These are phyloP conservation scores for Caenorhabditis brenneri DNA, from an alignment of 1,140 invertebrate species.

Conservation along the genomic window DNA sequence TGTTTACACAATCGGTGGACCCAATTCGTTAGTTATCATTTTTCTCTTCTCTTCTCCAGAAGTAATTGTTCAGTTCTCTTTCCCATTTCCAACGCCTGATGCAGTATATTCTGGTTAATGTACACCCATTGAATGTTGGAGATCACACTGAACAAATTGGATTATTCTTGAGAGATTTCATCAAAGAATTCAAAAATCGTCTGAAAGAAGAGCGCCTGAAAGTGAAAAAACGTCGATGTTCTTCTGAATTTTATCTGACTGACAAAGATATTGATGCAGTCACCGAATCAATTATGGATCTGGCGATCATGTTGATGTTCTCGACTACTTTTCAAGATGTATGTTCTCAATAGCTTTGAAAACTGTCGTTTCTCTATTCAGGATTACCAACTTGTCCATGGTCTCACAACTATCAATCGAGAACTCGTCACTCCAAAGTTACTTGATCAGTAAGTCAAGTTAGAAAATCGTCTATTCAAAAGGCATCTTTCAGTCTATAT, in stretches of 20 bases:
- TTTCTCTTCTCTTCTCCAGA: not conserved
- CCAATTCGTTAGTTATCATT: not conserved
- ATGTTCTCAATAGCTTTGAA: not conserved
- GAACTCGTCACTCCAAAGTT: not conserved
- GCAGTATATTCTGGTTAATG: not conserved
- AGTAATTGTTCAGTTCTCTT: not conserved
- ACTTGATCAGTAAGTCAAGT: not conserved
- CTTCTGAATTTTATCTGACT: not conserved
- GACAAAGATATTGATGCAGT: not conserved
- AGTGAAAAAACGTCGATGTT: not conserved
- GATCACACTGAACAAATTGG: constrained; percentile 16
- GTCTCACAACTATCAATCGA: not conserved
- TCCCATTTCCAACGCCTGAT: not conserved
- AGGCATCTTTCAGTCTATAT: not conserved
- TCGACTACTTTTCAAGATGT: not conserved
- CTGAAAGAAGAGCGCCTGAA: not conserved
- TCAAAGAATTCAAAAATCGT: not conserved
- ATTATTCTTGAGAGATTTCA: not conserved
- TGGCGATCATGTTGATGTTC: not conserved
- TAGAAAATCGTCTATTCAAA: not conserved
- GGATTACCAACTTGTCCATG: not conserved
- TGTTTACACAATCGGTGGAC: constrained; percentile 8
- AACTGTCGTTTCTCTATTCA: not conserved
- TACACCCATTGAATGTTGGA: not conserved
- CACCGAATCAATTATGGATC: not conserved